Conservation (phyloP, 2,797 vertebrate genomes). For the Vespertilio murinus region DNA sequence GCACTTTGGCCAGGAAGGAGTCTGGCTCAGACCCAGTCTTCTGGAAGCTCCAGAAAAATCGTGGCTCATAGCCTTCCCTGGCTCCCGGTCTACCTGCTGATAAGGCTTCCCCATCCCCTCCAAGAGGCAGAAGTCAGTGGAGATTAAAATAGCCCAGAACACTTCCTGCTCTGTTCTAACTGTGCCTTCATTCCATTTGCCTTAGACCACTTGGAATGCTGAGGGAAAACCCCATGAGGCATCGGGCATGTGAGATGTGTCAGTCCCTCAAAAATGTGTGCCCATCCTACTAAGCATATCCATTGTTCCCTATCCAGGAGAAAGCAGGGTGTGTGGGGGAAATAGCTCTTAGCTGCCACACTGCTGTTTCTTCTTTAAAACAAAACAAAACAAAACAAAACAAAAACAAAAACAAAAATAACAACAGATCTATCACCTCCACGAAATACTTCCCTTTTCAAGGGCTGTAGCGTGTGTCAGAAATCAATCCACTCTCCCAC, state of each 20-base stretch:
- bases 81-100: not conserved
- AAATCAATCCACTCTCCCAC: not conserved
- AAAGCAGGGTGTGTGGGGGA: not conserved
- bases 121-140: not conserved
- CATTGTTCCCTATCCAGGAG: not conserved
- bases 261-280: conserved; percentile 52
- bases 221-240: conserved; percentile 66
- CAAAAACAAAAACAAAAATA: not conserved
- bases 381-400: not conserved
- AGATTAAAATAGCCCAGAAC: conserved; percentile 62
- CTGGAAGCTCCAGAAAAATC: not conserved
- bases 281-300: not conserved
- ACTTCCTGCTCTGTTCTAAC: conserved; percentile 48
- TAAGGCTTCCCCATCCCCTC: conserved; percentile 4
- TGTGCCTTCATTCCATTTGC: conserved; percentile 53
- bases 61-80: not conserved
- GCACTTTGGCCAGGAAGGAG: not conserved
- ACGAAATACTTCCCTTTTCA: conserved; percentile 19
- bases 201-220: conserved; percentile 64
- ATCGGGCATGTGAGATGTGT: conserved; percentile 59
- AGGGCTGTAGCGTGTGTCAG: not conserved
- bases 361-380: not conserved
- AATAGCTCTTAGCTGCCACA: not conserved
- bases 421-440: conserved; percentile 10
- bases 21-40: not conserved